phyloP scores from a whole-genome alignment of 2,797 vertebrate genomes.

The Myotis daubentonii region DNA sequence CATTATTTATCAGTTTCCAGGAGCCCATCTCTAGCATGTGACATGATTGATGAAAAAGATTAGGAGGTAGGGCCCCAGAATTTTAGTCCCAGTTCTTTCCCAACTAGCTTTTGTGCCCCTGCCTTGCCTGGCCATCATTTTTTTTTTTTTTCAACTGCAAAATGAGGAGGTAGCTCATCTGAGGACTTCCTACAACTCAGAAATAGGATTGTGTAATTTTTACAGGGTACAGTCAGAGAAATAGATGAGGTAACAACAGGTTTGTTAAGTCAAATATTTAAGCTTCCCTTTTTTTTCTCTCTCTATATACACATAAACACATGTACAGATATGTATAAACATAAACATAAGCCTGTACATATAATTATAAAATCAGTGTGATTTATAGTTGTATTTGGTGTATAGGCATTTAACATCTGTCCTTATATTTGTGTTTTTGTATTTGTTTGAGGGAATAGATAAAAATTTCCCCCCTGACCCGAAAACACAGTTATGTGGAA shows the following conservation, averaged over 20 bases:
- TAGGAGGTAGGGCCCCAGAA: neutral
- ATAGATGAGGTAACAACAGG: neutral
- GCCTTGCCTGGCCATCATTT: neutral
- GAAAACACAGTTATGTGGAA: neutral
- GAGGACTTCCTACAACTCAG: neutral
- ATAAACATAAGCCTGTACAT: neutral
- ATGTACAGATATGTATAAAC: neutral
- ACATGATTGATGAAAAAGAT: neutral
- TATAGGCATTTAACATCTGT: constrained; percentile 10
- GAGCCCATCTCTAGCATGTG: neutral
- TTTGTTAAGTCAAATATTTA: constrained; percentile 24
- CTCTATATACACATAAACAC: neutral
- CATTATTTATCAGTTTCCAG: neutral
- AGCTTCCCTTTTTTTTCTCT: neutral
- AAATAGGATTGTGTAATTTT: neutral
- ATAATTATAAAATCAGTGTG: neutral
- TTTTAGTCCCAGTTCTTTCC: neutral
- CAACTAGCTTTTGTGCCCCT: neutral
- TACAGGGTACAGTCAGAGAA: neutral
- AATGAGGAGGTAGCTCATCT: neutral
- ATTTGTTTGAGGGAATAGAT: neutral
- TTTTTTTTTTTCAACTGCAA: neutral
- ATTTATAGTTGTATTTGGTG: neutral
- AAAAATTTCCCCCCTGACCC: neutral
- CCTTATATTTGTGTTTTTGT: constrained; percentile 27